Evolutionary conservation across 2,113 vertebrate species (phyloP), one percentile per base, ranked within the genome.

Genomic region (Passer domesticus): DNA sequence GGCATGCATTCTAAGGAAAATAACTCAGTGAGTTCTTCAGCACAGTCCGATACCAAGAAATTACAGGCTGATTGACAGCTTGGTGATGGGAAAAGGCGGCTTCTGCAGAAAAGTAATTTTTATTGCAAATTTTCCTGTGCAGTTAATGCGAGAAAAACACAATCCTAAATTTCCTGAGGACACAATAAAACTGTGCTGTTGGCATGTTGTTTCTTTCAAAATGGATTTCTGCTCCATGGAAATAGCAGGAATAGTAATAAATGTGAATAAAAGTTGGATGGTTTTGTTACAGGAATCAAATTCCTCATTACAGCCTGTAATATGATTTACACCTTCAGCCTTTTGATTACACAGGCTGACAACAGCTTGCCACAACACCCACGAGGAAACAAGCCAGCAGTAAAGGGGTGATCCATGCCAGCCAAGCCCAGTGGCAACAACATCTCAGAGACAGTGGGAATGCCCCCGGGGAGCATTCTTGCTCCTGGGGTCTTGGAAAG

Each of bases 51-150:
- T 72, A 83, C n/a, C 46, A 90, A 90, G 83, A 94, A 95, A 94
- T 92, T 84, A 89, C 49, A 84, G 74, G 52, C 63, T 95, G 93
- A 95, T 7, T 92, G 94, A 93, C 88, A 92, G 92, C 68, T 78
- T 52, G 58, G 76, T 81, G 88, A 93, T 90, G 69, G 79, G 56
- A 75, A 95, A 96, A 73, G 85, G 63, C 6, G 5, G 87, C 47
- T 55, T 90, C 90, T 80, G 78, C 70, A 91, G 72, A n/a, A 6
- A 95, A 96, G 86, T 75, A 5, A 15, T 81, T 92, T 96, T 94
- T 94, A 89, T 69, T 94, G 83, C 86, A 96, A 89, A 87, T 95
- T 93, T 90, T 82, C 62, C 76, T 70, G 69, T 86, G 73, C 69
- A 83, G 76, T 66, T 90, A 81, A 90, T 75, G 64, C 0, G 31